These are phyloP conservation scores for Burhinus bistriatus DNA, from an alignment of 2,113 vertebrate species.

Conservation along the genomic window DNA sequence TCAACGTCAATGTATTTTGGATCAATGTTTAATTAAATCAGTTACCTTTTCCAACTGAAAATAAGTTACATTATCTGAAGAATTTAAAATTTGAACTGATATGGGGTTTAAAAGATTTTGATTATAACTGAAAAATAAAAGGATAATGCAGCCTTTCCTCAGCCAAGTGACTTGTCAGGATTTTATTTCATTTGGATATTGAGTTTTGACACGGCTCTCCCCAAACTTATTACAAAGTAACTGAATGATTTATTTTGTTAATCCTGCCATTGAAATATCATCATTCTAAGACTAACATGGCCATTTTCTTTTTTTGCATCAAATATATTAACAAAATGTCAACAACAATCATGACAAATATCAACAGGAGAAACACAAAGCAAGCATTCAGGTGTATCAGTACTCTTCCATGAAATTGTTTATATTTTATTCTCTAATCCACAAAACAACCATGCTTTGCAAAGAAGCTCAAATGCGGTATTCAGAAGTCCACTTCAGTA, in stretches of 20 bases:
- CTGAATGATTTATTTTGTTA: neutral
- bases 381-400: neutral
- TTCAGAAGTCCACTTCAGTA: neutral
- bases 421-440: neutral
- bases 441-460: neutral
- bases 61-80: neutral
- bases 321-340: neutral
- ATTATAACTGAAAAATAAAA: neutral
- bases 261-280: neutral
- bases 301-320: neutral
- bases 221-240: neutral
- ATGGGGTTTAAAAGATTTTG: neutral
- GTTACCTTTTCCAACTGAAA: neutral
- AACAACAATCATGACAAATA: neutral
- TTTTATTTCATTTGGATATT: neutral
- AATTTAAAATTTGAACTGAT: neutral
- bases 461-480: neutral
- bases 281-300: neutral
- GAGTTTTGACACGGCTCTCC: neutral
- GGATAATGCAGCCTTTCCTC: neutral
- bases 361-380: neutral
- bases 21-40: neutral
- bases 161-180: neutral
- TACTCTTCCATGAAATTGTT: neutral
- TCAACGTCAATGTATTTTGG: neutral